Evolutionary conservation across 2,113 vertebrate species (phyloP).

Genomic region (Cromileptes altivelis): DNA sequence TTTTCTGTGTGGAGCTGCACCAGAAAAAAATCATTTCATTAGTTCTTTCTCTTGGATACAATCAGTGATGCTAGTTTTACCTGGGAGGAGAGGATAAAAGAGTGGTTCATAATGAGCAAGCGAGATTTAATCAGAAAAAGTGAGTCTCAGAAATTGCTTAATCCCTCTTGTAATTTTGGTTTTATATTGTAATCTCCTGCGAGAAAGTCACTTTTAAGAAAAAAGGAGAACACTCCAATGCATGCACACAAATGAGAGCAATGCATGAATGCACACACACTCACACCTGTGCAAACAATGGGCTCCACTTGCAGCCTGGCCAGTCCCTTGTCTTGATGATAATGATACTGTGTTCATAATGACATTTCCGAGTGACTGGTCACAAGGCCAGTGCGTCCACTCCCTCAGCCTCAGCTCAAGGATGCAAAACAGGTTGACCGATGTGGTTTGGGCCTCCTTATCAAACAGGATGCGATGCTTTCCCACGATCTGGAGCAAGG

Average conservation of each 20-base stretch:
- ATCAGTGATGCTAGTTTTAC: background rate
- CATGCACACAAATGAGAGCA: constrained; percentile 25
- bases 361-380: constrained; percentile 82
- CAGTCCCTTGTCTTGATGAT: constrained; percentile 82
- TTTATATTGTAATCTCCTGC: constrained; percentile 1
- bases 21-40: constrained; percentile 3
- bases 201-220: background rate
- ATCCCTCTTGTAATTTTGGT: constrained; percentile 9
- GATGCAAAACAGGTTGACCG: constrained; percentile 72
- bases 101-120: background rate
- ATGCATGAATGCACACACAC: constrained; percentile 76
- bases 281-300: constrained; percentile 90
- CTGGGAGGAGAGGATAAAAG: constrained; percentile 13
- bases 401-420: constrained; percentile 52
- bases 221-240: constrained; percentile 8
- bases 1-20: background rate
- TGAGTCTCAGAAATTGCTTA: background rate
- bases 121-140: constrained; percentile 3
- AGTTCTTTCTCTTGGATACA: background rate
- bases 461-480: constrained; percentile 85
- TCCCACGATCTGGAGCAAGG: constrained; percentile 59
- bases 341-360: constrained; percentile 78
- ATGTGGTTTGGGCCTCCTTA: constrained; percentile 80
- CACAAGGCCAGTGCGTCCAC: constrained; percentile 70
- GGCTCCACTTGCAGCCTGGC: constrained; percentile 66